Base-by-base conservation (phyloP, 1,140 invertebrate species). In the Caenorhabditis tropicalis region DNA sequence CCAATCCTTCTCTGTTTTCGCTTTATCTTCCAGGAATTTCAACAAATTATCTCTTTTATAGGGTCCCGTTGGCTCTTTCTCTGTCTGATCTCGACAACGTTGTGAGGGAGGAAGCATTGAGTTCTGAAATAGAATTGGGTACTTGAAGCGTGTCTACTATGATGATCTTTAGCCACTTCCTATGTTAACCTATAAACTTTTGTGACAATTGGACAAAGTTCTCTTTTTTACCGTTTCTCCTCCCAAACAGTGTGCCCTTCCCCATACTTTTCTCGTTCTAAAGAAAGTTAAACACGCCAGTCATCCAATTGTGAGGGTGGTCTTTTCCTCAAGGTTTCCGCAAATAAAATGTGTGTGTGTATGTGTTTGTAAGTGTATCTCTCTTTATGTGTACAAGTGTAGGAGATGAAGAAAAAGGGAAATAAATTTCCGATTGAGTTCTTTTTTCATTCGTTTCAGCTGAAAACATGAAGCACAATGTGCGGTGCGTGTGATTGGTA, bases 1-100 rank as follows among this genome's bases (percentile, higher is more conserved):
- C 94, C 95, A 94, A 93, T 99, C 98, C 82, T 97, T 97, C 86
- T 98, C 97, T 92, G 98, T 96, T 88, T 96, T 93, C 5, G 97
- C 97, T 92, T 98, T 95, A 92, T 98, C 98, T 91, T 98, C 98
- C 86, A 99, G 95, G 92, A 97, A 97, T 90, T 98, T 95, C 87
- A 99, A 96, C 58, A 99, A 93, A 91, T 98, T 96, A 92, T 98
- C 97, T 36, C 98, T 94, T 93, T 98, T 95, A 86, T 98, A 93
- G 9, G 97, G 96, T 65, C 98, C 98, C 27, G 98, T 99, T 4
- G 97, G 94, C 89, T 94, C 94, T 92, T 99, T 99, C 88, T 94
- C 94, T 90, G 97, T 99, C 90, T 97, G 96, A 91, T 99, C 96
- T 91, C 95, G 95, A 92, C 95, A 97, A 89, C 98, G 94, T 93